These are phyloP conservation scores for Argynnis bischoffii DNA, from an alignment of 2,888 invertebrate genomes.

Conservation along the genomic window DNA sequence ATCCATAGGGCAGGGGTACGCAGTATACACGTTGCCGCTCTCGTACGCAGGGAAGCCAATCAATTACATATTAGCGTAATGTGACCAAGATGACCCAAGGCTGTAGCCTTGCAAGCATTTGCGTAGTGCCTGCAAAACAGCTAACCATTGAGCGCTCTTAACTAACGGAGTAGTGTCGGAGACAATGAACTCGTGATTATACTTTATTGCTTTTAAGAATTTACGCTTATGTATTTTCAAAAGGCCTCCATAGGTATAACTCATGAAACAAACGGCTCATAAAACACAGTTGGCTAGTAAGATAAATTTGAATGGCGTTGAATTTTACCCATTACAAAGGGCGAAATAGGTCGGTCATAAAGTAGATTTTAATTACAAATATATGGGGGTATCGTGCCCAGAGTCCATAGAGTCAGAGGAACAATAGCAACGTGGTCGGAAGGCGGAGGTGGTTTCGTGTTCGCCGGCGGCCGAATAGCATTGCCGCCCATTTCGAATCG, in stretches of 20 bases:
- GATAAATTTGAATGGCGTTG: conserved; percentile 33
- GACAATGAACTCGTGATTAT: conserved; percentile 63
- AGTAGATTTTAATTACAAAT: conserved; percentile 67
- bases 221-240: conserved; percentile 34
- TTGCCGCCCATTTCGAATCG: conserved; percentile 60
- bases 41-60: conserved; percentile 72
- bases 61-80: conserved; percentile 81
- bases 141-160: conserved; percentile 52
- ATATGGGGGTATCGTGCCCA: conserved; percentile 51
- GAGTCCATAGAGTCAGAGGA: conserved; percentile 53
- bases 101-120: conserved; percentile 54
- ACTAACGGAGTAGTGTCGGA: conserved; percentile 54
- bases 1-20: conserved; percentile 73
- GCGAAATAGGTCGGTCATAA: conserved; percentile 45
- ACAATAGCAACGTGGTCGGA: conserved; percentile 72
- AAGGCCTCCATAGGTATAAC: conserved; percentile 27
- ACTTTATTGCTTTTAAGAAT: conserved; percentile 48
- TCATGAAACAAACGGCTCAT: conserved; percentile 30
- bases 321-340: conserved; percentile 34
- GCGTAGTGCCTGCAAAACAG: conserved; percentile 57
- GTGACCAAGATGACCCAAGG: conserved; percentile 66
- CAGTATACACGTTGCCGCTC: conserved; percentile 49
- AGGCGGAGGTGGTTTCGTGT: conserved; percentile 73
- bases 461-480: conserved; percentile 59
- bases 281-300: conserved; percentile 27